These are phyloP conservation scores for Coturnix japonica DNA, from an alignment of 2,113 vertebrate genomes.

Conservation along the genomic window DNA sequence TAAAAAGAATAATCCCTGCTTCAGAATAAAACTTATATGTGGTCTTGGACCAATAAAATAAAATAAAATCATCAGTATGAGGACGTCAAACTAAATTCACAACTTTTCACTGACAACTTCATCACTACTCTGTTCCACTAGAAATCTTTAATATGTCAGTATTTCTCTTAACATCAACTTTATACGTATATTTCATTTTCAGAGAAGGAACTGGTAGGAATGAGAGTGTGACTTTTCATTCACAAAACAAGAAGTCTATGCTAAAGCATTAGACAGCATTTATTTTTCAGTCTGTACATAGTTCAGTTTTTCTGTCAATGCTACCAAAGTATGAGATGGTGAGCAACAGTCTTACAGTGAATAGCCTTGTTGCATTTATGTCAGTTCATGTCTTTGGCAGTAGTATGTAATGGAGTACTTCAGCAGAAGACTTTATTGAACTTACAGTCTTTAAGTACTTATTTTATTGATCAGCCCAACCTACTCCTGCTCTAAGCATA, in stretches of 20 bases:
- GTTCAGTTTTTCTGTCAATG: neutral
- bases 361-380: neutral
- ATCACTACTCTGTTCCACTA: neutral
- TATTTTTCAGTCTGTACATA: neutral
- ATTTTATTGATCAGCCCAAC: neutral
- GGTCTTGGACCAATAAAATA: neutral
- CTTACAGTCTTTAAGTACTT: neutral
- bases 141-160: neutral
- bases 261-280: constrained; percentile 14
- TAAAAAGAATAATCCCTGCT: neutral
- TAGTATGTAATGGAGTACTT: neutral
- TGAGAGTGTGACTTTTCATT: neutral
- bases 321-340: neutral
- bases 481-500: fast-evolving
- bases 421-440: neutral
- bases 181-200: constrained; percentile 12
- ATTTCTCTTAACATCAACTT: constrained; percentile 15
- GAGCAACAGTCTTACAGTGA: neutral
- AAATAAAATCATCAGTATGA: neutral
- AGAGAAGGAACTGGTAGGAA: neutral
- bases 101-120: neutral
- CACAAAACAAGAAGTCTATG: neutral
- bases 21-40: neutral
- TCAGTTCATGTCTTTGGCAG: neutral
- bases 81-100: neutral